Conservation (phyloP, 2,797 vertebrate species). For the Poeciliopsis paucimaculata region DNA sequence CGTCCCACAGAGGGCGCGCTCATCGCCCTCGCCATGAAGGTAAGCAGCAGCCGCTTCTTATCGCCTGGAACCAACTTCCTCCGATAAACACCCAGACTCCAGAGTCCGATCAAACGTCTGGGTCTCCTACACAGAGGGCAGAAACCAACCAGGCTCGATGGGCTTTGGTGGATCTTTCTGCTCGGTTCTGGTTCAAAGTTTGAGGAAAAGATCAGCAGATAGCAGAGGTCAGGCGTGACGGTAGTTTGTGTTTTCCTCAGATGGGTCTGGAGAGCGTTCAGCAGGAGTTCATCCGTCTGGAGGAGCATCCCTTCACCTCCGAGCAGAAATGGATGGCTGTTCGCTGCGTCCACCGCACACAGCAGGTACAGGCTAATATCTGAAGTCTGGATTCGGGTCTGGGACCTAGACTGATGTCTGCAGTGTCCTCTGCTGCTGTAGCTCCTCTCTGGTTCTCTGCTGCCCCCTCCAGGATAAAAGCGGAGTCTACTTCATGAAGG, state of each 20-base stretch:
- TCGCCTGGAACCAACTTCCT: no score
- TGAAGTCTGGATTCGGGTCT: not conserved
- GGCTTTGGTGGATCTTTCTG: not conserved
- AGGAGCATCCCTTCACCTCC: slow-evolving; percentile 93
- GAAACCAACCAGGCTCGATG: no score
- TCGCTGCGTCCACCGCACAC: slow-evolving; percentile 90
- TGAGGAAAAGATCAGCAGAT: not conserved
- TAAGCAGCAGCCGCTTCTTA: slow-evolving; percentile 29
- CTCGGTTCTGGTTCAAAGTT: no score
- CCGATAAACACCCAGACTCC: no score
- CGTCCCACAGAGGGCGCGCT: slow-evolving; percentile 93
- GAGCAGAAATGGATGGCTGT: slow-evolving; percentile 99
- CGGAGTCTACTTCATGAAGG: slow-evolving; percentile 92
- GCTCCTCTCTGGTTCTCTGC: not conserved
- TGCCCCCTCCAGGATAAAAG: slow-evolving; percentile 83
- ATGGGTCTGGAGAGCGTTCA: slow-evolving; percentile 92
- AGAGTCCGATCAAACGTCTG: not conserved
- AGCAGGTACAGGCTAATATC: slow-evolving; percentile 63
- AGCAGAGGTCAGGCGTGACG: not conserved
- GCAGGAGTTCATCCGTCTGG: slow-evolving; percentile 89
- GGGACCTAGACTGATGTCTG: not conserved
- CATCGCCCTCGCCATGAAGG: slow-evolving; percentile 82
- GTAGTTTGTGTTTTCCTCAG: slow-evolving; percentile 66
- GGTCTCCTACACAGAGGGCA: not conserved
- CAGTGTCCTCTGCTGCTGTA: no score